Evolutionary conservation across 64 coral and sea anemone species (phyloP), one percentile per base, ranked within the genome.

Genomic region (Hydrozoanthus tunicans): DNA sequence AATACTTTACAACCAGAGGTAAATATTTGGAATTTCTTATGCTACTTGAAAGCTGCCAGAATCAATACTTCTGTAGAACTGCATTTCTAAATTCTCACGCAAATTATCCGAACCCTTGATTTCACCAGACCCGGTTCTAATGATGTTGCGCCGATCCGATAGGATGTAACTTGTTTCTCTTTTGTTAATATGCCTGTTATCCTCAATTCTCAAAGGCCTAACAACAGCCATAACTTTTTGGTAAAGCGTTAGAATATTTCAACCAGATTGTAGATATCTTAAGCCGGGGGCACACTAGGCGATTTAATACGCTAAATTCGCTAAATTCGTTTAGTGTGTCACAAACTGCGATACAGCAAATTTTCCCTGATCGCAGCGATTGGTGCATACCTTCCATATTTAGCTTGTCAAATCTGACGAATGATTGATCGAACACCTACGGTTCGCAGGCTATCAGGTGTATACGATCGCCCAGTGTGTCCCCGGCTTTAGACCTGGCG

Each of bases 91-190:
- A 59, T 79, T 92, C 64, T 83, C 61, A 53, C 91, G 81, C 70
- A 92, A 84, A 53, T 92, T 81, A n/a, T 53, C 62, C 62, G 84
- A 68, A 54, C 65, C 79, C 81, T 59, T 85, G 32, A 92, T 74
- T 73, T 92, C 91, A 73, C 84, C 91, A 82, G 75, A 83, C 62
- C 79, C 79, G 52, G 91, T 83, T 15, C 65, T 51, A 79, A 92
- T 53, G 13, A 85, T 64, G 73, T 84, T 73, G 56, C 59, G 20
- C 25, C 80, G 58, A 70, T 83, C 91, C 58, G 77, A 69, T 54
- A 84, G 69, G 60, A 92, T 83, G 91, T 78, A 92, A 63, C 74
- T 92, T 84, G 91, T 92, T 24, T 92, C 92, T 56, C 83, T 78
- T 32, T 89, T 83, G 70, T 80, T 62, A 53, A 63, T 61, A 64